phyloP scores from a whole-genome alignment of 2,888 invertebrate genomes.

The Rosalia funebris region DNA sequence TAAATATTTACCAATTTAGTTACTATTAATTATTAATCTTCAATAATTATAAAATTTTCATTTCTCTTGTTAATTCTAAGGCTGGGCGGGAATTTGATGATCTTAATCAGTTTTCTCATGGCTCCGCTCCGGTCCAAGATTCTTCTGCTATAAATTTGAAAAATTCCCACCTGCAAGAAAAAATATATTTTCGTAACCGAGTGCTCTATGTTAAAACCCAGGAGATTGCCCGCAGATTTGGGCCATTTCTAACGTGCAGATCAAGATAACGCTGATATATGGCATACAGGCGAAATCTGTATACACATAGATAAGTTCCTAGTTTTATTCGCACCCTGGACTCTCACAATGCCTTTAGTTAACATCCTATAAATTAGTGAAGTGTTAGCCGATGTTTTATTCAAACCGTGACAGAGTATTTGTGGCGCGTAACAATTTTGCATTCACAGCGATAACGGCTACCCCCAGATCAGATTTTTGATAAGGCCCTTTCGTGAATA shows the following conservation, averaged over 20 bases:
- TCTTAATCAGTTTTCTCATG: too few species aligned
- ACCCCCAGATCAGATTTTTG: not conserved
- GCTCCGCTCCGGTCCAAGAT: too few species aligned
- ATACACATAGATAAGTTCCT: constrained; percentile 59
- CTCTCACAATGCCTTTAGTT: constrained; percentile 57
- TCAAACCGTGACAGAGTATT: constrained; percentile 41
- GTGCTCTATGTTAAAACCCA: too few species aligned
- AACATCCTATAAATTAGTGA: constrained; percentile 60
- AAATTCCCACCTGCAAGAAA: not conserved
- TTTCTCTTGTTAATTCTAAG: too few species aligned
- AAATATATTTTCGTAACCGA: too few species aligned
- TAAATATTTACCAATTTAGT: too few species aligned
- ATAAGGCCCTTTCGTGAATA: not conserved
- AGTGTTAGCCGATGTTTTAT: constrained; percentile 55
- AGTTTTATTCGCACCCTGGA: constrained; percentile 55
- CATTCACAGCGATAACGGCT: not conserved
- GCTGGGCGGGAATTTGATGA: too few species aligned
- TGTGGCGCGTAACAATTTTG: not conserved
- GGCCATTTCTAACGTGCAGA: constrained; percentile 53
- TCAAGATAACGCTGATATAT: constrained; percentile 57
- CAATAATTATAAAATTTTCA: too few species aligned
- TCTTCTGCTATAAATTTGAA: not conserved
- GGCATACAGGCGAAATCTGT: constrained; percentile 56
- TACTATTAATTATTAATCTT: too few species aligned
- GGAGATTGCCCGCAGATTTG: constrained; percentile 54